A percentile compares a stretch with the other conserved stretches of the same genome.
Evolutionary conservation across 1,140 invertebrate species (phyloP).

Genomic region (Sinella curviseta): DNA sequence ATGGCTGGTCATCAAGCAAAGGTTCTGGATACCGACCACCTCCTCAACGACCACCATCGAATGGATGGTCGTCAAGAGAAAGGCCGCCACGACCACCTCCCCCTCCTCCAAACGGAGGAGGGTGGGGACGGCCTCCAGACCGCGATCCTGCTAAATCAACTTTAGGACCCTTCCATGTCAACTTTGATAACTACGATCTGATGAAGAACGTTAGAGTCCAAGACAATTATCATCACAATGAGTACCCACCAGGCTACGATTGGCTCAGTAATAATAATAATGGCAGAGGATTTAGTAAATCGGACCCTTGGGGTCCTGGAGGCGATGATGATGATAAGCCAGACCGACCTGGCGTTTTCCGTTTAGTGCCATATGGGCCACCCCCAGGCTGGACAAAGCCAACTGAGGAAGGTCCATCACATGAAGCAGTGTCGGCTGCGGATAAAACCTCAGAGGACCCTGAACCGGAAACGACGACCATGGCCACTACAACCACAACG

Average conservation of each 20-base stretch:
- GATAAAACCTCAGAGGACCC: not conserved
- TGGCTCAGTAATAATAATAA: not conserved
- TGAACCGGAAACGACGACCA: not conserved
- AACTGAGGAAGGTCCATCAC: not conserved
- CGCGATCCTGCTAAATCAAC: not conserved
- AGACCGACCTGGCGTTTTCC: not conserved
- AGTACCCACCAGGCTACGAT: slow-evolving; percentile 6
- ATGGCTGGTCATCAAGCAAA: not conserved
- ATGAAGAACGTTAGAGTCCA: not conserved
- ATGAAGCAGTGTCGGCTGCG: not conserved
- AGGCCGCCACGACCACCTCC: not conserved
- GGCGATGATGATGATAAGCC: slow-evolving; percentile 10
- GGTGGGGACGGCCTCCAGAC: not conserved
- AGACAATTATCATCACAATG: not conserved
- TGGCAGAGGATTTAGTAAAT: not conserved
- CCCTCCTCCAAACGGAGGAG: not conserved
- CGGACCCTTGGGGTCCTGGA: not conserved
- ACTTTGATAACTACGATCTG: not conserved
- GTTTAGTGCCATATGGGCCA: not conserved
- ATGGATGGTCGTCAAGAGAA: not conserved
- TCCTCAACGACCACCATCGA: not conserved
- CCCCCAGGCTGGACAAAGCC: not conserved
- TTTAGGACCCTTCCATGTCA: not conserved
- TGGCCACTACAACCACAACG: not conserved
- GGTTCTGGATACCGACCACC: too few relatives aligned